These are phyloP conservation scores for Holothuria leucospilota DNA, from an alignment of 53 echinoderm and acorn worm genomes.

Conservation along the genomic window DNA sequence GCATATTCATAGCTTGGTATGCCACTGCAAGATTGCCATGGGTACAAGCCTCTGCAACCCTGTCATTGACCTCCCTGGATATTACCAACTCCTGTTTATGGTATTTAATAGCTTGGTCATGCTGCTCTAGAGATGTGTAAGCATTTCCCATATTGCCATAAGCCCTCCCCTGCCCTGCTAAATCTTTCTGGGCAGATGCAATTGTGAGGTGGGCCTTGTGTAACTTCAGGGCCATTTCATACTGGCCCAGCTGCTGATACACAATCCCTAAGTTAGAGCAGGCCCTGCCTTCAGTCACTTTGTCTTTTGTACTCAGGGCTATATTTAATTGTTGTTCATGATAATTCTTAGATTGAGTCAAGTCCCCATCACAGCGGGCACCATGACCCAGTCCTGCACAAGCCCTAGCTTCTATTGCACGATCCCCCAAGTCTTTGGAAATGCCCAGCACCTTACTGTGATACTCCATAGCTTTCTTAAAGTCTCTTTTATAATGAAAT, in stretches of 20 bases:
- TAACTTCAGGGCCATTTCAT: slow-evolving; percentile 90
- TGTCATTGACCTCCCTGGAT: slow-evolving; percentile 95
- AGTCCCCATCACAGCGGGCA: slow-evolving; percentile 85
- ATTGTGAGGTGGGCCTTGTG: slow-evolving; percentile 98
- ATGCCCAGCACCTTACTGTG: slow-evolving; percentile 89
- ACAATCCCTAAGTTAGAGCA: slow-evolving; percentile 97
- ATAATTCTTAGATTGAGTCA: slow-evolving; percentile 79
- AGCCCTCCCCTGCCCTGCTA: slow-evolving; percentile 86
- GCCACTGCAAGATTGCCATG: slow-evolving; percentile 98
- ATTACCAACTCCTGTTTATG: slow-evolving; percentile 97
- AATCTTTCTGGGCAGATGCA: slow-evolving; percentile 75
- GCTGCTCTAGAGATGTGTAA: slow-evolving; percentile 88
- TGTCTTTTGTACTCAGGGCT: slow-evolving; percentile 93
- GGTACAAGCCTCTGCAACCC: slow-evolving; percentile 89
- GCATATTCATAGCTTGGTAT: slow-evolving; percentile 94
- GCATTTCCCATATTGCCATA: slow-evolving; percentile 99
- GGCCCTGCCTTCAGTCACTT: slow-evolving; percentile 85
- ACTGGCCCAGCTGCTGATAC: slow-evolving; percentile 94
- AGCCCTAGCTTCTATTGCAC: slow-evolving; percentile 96
- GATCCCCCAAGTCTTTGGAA: slow-evolving; percentile 79
- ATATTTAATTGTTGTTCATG: slow-evolving; percentile 99
- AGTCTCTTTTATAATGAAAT: slow-evolving; percentile 91
- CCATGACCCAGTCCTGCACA: slow-evolving; percentile 97
- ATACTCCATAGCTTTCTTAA: slow-evolving; percentile 81
- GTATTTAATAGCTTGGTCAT: slow-evolving; percentile 96